A percentile compares a stretch with the other conserved stretches of the same genome.
phyloP scores from a whole-genome alignment of 2,797 vertebrate species.

The Paedocypris micromegethes region DNA sequence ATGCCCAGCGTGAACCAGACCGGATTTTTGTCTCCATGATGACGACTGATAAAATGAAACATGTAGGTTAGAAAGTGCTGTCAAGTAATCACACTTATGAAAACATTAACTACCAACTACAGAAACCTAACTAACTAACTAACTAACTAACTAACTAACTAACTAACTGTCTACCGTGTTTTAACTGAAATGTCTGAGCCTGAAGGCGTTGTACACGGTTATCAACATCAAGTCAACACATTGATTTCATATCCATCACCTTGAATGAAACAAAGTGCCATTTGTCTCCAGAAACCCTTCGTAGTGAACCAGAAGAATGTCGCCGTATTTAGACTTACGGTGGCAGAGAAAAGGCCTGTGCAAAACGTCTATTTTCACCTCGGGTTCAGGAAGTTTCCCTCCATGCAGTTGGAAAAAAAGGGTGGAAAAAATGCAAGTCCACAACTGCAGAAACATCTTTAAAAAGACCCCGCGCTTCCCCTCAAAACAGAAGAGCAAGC shows the following conservation, averaged over 20 bases:
- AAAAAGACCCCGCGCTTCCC: background rate
- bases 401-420: conserved; percentile 62
- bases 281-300: conserved; percentile 86
- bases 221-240: background rate
- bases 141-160: no score
- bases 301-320: conserved; percentile 87
- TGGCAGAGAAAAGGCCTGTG: conserved; percentile 86
- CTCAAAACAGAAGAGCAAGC: background rate
- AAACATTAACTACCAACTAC: no score
- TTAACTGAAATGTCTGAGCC: no score
- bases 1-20: conserved; percentile 94
- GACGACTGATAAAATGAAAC: conserved; percentile 66
- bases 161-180: no score
- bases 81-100: no score
- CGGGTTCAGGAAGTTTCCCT: conserved; percentile 83
- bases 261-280: conserved; percentile 89
- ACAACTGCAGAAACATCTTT: conserved; percentile 60
- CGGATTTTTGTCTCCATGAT: conserved; percentile 81
- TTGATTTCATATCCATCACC: conserved; percentile 65
- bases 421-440: conserved; percentile 58
- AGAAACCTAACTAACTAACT: no score
- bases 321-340: conserved; percentile 83
- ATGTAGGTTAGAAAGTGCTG: background rate
- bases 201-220: background rate
- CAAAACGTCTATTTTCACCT: conserved; percentile 86